Evolutionary conservation across 2,113 vertebrate species (phyloP).

Genomic region (Ictidomys tridecemlineatus): DNA sequence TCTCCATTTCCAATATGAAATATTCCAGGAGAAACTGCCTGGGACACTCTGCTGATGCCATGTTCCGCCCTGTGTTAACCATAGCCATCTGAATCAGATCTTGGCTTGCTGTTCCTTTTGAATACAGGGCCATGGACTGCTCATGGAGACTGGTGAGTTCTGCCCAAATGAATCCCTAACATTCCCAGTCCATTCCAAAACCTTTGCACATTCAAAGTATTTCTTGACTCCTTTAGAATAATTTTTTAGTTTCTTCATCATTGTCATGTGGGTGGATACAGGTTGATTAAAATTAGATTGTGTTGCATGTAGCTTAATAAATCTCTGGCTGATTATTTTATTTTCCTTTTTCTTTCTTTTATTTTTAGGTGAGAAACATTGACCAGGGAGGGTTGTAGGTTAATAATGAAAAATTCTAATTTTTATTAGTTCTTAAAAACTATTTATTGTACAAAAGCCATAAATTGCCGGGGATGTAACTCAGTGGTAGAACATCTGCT

Average conservation of each 20-base stretch:
- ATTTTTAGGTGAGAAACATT: background rate
- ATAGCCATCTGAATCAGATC: background rate
- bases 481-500: too few species aligned
- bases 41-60: background rate
- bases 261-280: background rate
- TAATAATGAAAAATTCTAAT: background rate
- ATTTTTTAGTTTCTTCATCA: background rate
- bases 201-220: background rate
- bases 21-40: background rate
- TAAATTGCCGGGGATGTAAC: too few species aligned
- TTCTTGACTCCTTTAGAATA: conserved; percentile 24
- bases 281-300: background rate
- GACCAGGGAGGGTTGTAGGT: background rate
- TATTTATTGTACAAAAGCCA: background rate
- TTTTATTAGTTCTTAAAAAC: background rate
- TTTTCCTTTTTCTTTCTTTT: background rate
- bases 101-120: background rate
- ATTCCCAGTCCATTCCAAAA: background rate
- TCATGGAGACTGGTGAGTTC: background rate
- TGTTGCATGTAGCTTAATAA: background rate
- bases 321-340: background rate
- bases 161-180: background rate
- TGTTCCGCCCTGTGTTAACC: too few species aligned
- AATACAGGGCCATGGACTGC: background rate
- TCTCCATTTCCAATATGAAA: background rate